These are phyloP conservation scores for Rallus crepitans DNA, from an alignment of 2,797 vertebrate genomes.

Conservation along the genomic window DNA sequence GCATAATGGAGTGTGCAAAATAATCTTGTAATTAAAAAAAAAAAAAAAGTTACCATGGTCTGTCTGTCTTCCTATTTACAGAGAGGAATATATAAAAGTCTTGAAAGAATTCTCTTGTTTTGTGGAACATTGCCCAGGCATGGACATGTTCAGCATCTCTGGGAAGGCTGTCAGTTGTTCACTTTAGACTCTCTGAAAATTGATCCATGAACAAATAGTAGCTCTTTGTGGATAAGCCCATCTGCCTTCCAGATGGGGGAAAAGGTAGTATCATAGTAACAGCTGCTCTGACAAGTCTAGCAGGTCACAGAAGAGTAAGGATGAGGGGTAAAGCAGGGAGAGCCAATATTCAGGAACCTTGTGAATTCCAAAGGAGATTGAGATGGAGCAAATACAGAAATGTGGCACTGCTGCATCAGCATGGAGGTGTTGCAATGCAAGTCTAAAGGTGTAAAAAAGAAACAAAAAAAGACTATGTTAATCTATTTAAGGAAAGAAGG, in stretches of 20 bases:
- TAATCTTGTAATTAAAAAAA: background rate
- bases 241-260: constrained; percentile 64
- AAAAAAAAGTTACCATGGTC: background rate
- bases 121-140: constrained; percentile 4
- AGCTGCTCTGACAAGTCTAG: constrained; percentile 29
- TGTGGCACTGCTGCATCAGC: background rate
- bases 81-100: background rate
- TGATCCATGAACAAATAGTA: constrained; percentile 54
- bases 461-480: background rate
- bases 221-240: constrained; percentile 64
- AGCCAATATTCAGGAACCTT: background rate
- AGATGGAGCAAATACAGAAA: background rate
- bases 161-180: constrained; percentile 46
- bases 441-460: background rate
- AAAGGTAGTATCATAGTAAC: background rate
- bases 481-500: background rate
- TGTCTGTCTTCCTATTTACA: background rate
- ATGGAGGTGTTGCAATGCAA: background rate
- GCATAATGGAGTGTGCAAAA: background rate
- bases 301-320: background rate
- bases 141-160: constrained; percentile 30
- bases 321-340: background rate
- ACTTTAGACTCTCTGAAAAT: constrained; percentile 41
- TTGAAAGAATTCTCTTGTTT: constrained; percentile 14
- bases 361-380: background rate